phyloP scores from a whole-genome alignment of 2,888 invertebrate species.

The Megastigmus dorsalis region DNA sequence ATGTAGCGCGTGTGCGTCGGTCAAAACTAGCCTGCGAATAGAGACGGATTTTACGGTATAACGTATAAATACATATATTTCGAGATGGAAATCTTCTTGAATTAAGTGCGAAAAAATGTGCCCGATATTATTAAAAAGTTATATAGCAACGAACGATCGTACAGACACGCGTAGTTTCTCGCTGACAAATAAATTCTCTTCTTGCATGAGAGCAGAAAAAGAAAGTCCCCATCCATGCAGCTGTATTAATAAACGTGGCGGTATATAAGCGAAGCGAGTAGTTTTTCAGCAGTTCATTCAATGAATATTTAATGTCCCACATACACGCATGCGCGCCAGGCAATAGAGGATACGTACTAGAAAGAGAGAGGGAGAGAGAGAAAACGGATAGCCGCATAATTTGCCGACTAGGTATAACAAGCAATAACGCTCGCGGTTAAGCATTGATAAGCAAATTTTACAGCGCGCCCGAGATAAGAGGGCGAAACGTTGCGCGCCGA shows the following conservation, averaged over 20 bases:
- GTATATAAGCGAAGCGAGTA: neutral
- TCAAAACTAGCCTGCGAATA: too few relatives aligned
- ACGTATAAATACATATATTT: too few relatives aligned
- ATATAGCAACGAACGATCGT: too few relatives aligned
- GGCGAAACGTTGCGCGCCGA: neutral
- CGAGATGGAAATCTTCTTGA: too few relatives aligned
- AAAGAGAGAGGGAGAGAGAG: constrained; percentile 10
- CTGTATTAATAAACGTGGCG: constrained; percentile 16
- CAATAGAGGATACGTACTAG: neutral
- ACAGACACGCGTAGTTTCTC: too few relatives aligned
- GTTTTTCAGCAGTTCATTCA: constrained; percentile 10
- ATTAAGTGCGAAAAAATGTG: too few relatives aligned
- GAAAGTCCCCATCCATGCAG: neutral
- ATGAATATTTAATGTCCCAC: constrained; percentile 31
- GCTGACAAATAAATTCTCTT: too few relatives aligned
- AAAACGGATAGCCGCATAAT: constrained; percentile 25
- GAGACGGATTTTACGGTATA: too few relatives aligned
- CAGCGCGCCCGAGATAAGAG: neutral
- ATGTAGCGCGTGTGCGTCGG: too few relatives aligned
- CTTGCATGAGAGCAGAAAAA: neutral
- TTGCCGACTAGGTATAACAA: constrained; percentile 37
- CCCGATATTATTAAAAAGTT: too few relatives aligned
- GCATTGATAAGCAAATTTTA: constrained; percentile 42
- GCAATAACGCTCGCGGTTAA: constrained; percentile 33
- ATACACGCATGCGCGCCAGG: neutral